A percentile compares a stretch with the other conserved stretches of the same genome.
Conservation (phyloP, 2,888 invertebrate genomes). For the Luperina testacea region DNA sequence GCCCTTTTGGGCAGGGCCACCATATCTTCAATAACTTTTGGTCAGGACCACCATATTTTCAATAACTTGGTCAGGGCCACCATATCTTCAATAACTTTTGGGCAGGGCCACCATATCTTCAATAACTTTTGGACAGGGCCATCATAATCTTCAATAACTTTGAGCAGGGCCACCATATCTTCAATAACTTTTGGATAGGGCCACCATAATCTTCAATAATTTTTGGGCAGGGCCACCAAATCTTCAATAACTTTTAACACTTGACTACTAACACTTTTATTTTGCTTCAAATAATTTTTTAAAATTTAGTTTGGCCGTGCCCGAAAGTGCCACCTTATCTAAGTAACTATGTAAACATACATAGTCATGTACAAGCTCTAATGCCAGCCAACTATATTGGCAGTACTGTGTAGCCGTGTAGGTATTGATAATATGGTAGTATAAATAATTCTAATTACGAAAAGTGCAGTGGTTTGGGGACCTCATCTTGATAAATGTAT, state of each 20-base stretch:
- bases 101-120: no score
- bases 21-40: not conserved
- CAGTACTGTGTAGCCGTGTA: not conserved
- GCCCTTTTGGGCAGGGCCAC: slow-evolving; percentile 1
- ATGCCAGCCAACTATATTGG: not conserved
- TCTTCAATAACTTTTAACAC: not conserved
- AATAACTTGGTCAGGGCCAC: slow-evolving; percentile 1
- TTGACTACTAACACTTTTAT: not conserved
- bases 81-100: not conserved
- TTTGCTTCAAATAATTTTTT: not conserved
- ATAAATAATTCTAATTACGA: not conserved
- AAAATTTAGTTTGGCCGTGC: not conserved
- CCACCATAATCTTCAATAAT: no score
- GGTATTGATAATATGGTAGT: not conserved
- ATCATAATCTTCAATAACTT: no score
- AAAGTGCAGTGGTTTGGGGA: not conserved
- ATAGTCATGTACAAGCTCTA: slow-evolving; percentile 1
- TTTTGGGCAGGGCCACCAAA: no score
- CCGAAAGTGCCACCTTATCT: not conserved
- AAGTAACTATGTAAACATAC: slow-evolving; percentile 8
- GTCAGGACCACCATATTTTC: not conserved
- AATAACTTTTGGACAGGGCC: no score
- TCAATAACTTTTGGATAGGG: no score
- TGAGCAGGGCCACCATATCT: no score
- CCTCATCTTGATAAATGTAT: slow-evolving; percentile 16